Conservation (phyloP, 1,140 invertebrate species). For the Drosophila tsacasi region DNA sequence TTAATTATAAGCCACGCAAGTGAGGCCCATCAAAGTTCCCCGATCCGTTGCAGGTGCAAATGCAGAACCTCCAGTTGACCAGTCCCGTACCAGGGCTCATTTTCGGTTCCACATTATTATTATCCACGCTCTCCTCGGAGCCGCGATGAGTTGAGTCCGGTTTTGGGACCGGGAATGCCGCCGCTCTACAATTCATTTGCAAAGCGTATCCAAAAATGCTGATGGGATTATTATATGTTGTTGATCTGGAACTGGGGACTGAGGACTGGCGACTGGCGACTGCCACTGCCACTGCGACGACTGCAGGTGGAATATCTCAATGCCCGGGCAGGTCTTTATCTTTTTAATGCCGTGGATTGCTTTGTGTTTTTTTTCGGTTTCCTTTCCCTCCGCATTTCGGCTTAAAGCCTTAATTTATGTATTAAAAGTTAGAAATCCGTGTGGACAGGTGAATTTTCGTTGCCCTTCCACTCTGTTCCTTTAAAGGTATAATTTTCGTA, state of each 20-base stretch:
- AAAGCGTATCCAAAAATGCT: conserved; percentile 84
- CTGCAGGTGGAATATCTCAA: conserved; percentile 79
- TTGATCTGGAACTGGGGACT: conserved; percentile 50
- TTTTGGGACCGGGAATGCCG: conserved; percentile 42
- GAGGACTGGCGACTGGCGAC: conserved; percentile 4
- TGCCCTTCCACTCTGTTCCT: conserved; percentile 6
- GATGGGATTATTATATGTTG: conserved; percentile 84
- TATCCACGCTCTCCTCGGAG: conserved; percentile 64
- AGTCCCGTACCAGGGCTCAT: conserved; percentile 61
- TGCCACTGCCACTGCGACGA: conserved; percentile 23
- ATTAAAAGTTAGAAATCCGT: conserved; percentile 83
- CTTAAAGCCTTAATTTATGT: conserved; percentile 79
- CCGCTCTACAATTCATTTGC: conserved; percentile 79
- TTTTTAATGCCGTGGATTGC: conserved; percentile 73
- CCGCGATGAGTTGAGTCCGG: conserved; percentile 39
- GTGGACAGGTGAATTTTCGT: conserved; percentile 76
- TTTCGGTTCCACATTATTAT: conserved; percentile 84
- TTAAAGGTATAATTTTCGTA: conserved; percentile 58
- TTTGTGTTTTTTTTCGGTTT: conserved; percentile 49
- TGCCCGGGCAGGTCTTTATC: conserved; percentile 64
- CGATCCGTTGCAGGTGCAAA: conserved; percentile 73
- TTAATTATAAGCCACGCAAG: conserved; percentile 78
- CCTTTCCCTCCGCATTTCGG: conserved; percentile 31
- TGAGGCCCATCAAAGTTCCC: conserved; percentile 67
- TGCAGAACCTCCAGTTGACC: conserved; percentile 53